These are phyloP conservation scores for Tethya wilhelma DNA, from an alignment of 37 sponge, comb jelly and placozoan genomes.

Conservation along the genomic window DNA sequence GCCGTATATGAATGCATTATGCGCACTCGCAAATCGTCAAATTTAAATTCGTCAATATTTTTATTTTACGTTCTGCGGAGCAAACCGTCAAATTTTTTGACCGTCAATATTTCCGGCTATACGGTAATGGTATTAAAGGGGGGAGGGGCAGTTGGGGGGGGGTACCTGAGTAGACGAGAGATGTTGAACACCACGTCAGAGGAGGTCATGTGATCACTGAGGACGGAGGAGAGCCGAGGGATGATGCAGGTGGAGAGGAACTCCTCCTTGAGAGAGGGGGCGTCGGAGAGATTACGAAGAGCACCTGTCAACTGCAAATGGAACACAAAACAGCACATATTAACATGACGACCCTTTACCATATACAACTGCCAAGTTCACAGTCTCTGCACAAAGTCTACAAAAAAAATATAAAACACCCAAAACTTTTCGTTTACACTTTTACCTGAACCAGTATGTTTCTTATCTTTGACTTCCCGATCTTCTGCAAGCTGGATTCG, in stretches of 20 bases:
- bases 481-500: not conserved
- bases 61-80: too few species aligned
- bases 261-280: conserved; percentile 4
- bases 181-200: conserved; percentile 73
- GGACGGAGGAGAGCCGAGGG: conserved; percentile 29
- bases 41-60: too few species aligned
- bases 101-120: too few species aligned
- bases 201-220: conserved; percentile 25
- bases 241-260: conserved; percentile 35
- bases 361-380: too few species aligned
- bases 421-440: not conserved
- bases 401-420: too few species aligned
- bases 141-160: too few species aligned
- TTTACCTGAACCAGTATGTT: conserved; percentile 34
- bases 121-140: too few species aligned
- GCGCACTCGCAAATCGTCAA: too few species aligned
- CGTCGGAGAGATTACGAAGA: conserved; percentile 65
- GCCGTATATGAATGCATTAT: too few species aligned
- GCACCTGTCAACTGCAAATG: conserved; percentile 45
- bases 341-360: not conserved
- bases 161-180: conserved; percentile 72
- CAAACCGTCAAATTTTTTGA: too few species aligned
- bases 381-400: too few species aligned
- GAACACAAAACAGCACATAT: not conserved
- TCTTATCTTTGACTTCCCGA: not conserved